phyloP scores from a whole-genome alignment of 2,113 vertebrate species.

The Acanthochromis polyacanthus region DNA sequence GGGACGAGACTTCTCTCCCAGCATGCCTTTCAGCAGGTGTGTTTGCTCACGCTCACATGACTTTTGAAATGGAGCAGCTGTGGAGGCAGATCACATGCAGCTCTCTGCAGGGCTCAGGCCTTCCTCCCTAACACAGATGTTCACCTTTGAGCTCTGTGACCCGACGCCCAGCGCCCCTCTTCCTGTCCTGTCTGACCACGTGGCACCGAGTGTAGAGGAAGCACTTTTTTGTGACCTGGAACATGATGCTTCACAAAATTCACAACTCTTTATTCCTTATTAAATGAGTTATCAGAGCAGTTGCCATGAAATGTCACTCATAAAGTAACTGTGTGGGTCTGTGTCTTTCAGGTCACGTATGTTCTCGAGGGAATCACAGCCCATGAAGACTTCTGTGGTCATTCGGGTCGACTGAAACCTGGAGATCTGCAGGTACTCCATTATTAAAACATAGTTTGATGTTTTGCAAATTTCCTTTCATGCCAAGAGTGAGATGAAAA shows the following conservation, averaged over 20 bases:
- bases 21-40: conserved; percentile 79
- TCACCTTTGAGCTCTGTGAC: conserved; percentile 63
- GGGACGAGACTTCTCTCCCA: conserved; percentile 55
- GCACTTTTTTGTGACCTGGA: conserved; percentile 3
- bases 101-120: conserved; percentile 53
- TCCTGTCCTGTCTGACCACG: conserved; percentile 57
- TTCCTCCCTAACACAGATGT: conserved; percentile 72
- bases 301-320: background rate
- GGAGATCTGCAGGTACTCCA: conserved; percentile 86
- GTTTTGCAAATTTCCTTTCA: background rate
- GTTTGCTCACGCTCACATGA: conserved; percentile 72
- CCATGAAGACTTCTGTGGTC: conserved; percentile 88
- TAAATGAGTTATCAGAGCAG: too few relatives aligned
- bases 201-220: background rate
- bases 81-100: conserved; percentile 69
- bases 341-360: conserved; percentile 67
- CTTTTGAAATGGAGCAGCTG: conserved; percentile 77
- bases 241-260: background rate
- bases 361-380: conserved; percentile 78
- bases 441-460: background rate
- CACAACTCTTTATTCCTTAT: background rate
- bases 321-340: background rate
- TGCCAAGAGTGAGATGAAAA: background rate
- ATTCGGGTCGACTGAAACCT: conserved; percentile 79
- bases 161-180: conserved; percentile 30